phyloP scores from a whole-genome alignment of 30 jellyfish, hydroid and myxozoan genomes.

The Catostylus mosaicus region DNA sequence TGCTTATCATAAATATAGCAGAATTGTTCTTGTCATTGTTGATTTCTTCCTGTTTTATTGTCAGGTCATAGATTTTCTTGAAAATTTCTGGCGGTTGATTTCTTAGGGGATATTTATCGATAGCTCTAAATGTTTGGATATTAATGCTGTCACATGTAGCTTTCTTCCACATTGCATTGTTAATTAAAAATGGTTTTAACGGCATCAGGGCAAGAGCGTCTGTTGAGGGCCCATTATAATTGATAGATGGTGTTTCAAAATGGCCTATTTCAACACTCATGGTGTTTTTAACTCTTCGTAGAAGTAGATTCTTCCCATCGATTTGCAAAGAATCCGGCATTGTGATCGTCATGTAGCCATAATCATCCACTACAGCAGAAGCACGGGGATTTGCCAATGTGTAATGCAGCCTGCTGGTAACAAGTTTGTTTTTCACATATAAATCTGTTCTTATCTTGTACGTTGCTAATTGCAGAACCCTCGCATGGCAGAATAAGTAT shows the following conservation, averaged over 20 bases:
- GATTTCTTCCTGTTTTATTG: neutral
- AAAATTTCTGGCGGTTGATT: conserved; percentile 13
- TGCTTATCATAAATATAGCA: conserved; percentile 5
- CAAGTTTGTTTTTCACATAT: conserved; percentile 8
- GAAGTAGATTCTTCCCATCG: conserved; percentile 24
- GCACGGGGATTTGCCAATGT: conserved; percentile 5
- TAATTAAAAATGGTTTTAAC: conserved; percentile 29
- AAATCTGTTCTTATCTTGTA: conserved; percentile 34
- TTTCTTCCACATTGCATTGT: conserved; percentile 34
- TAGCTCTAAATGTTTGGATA: neutral
- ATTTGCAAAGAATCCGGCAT: conserved; percentile 40
- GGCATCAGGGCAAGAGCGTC: conserved; percentile 40
- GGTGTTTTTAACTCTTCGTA: conserved; percentile 19
- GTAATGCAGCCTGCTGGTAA: conserved; percentile 12
- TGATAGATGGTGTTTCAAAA: neutral
- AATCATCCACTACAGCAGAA: conserved; percentile 18
- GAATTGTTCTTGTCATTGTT: neutral
- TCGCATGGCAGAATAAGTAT: conserved; percentile 25
- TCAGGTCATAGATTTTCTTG: neutral
- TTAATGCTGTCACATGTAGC: conserved; percentile 31
- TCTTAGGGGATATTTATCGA: conserved; percentile 26
- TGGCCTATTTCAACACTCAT: conserved; percentile 29
- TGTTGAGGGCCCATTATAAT: neutral
- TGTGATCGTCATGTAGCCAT: conserved; percentile 44
- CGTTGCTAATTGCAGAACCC: conserved; percentile 47